Conservation (phyloP, 2,797 vertebrate genomes). For the Manis crassicaudata region DNA sequence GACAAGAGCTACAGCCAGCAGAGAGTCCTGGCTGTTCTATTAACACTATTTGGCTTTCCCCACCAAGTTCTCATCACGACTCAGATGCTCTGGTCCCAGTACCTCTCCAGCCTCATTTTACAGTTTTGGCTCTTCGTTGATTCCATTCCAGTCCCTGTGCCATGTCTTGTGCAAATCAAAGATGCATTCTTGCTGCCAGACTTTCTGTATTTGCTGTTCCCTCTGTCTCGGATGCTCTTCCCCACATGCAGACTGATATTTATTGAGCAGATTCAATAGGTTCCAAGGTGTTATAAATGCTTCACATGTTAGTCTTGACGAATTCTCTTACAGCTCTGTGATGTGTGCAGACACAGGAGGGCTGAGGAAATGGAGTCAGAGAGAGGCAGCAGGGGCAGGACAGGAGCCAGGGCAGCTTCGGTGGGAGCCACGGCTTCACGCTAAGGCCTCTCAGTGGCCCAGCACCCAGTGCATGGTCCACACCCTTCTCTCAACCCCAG, state of each 20-base stretch:
- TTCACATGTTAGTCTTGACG: neutral
- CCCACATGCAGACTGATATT: neutral
- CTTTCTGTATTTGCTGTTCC: neutral
- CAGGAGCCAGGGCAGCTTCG: neutral
- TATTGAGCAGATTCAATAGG: neutral
- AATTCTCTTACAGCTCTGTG: neutral
- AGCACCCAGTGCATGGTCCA: no score
- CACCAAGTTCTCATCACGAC: neutral
- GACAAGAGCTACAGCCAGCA: neutral
- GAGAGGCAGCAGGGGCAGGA: neutral
- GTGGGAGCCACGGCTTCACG: neutral
- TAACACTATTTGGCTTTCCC: neutral
- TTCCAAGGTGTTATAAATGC: neutral
- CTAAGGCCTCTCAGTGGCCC: no score
- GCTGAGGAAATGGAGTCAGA: neutral
- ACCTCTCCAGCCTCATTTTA: neutral
- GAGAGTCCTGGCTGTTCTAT: neutral
- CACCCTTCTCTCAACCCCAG: neutral
- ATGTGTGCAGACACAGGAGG: neutral
- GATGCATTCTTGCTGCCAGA: accelerated
- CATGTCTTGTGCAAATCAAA: neutral
- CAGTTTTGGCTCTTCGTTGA: neutral
- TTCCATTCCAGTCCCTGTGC: neutral
- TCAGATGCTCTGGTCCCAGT: neutral
- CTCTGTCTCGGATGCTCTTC: neutral